phyloP scores from a whole-genome alignment of 2,113 vertebrate species.

The Lichenostomus cassidix region DNA sequence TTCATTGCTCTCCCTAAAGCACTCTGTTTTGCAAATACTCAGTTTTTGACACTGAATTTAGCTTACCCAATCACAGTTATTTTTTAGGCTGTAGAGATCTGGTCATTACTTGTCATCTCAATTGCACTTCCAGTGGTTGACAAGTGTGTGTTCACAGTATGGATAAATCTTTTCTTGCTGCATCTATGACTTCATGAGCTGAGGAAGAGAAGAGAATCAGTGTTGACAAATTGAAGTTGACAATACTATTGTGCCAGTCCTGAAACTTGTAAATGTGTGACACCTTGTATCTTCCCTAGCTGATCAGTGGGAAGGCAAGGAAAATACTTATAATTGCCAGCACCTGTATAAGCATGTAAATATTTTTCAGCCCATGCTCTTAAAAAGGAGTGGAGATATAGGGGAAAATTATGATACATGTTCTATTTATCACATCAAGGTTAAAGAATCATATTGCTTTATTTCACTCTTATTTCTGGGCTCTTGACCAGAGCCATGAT shows the following conservation, averaged over 20 bases:
- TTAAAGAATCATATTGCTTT: background rate
- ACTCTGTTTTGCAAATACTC: background rate
- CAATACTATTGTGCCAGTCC: background rate
- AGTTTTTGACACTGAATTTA: background rate
- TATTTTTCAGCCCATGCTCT: background rate
- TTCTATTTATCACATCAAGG: background rate
- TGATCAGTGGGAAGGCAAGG: background rate
- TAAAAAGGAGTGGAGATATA: background rate
- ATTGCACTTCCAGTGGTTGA: background rate
- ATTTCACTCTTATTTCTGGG: background rate
- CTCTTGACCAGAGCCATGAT: background rate
- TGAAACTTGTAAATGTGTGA: background rate
- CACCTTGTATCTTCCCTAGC: background rate
- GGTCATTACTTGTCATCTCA: background rate
- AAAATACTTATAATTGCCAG: background rate
- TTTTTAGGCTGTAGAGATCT: background rate
- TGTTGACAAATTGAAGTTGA: background rate
- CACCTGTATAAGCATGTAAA: background rate
- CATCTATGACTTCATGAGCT: background rate
- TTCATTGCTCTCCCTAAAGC: background rate
- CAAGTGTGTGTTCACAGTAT: background rate
- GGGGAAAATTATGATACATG: background rate
- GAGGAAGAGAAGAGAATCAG: background rate
- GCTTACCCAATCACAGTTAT: background rate
- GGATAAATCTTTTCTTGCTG: background rate